Evolutionary conservation across 2,797 vertebrate species (phyloP), one percentile per base, ranked within the genome.

Genomic region (Sebastes matsubarae): DNA sequence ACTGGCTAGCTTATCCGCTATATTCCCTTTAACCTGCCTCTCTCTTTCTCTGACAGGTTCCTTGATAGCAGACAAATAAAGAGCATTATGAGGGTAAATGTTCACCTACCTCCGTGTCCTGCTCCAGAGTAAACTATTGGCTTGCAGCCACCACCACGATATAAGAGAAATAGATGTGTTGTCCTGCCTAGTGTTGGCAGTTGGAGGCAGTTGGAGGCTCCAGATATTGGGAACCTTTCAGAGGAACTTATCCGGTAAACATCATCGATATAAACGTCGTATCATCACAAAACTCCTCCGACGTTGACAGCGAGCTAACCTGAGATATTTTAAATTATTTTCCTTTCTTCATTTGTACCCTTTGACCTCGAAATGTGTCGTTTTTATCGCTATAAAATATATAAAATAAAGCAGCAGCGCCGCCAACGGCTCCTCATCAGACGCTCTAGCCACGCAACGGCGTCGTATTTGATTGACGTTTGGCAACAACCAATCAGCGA

Each of bases 121-220:
- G 95, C 95, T 96, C 95, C 95, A 95, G 94, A 93, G 93, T 95
- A 63, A 88, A 90, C 71, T 82, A 68, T 87, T 92, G 94, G 93
- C 92, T 90, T 66, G 83, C 60, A 81, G 93, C 88, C 88, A 88
- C 89, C 85, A 67, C 87, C 87, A 78, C 87, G 55, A 83, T 27
- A 80, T 84, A 81, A 7, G 50, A 82, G 4, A 70, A 75, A 75
- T 73, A 8, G 42, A 29, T 10, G 16, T 30, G 2, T 72, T 29
- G 69, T 79, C 30, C 81, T 89, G 92, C 87, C 91, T 70, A 64
- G 81, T 85, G 77, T 84, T 72, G 34, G 34, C 34, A 34, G 34
- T 4, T 34, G 34, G 29, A 85, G 88, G 90, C 87, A 88, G 77
- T 2, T 32, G 58, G 25, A 69, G 29, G 84, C 80, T 72, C 55